Evolutionary conservation across 2,113 vertebrate genomes (phyloP).

Genomic region (Pluvialis apricaria): DNA sequence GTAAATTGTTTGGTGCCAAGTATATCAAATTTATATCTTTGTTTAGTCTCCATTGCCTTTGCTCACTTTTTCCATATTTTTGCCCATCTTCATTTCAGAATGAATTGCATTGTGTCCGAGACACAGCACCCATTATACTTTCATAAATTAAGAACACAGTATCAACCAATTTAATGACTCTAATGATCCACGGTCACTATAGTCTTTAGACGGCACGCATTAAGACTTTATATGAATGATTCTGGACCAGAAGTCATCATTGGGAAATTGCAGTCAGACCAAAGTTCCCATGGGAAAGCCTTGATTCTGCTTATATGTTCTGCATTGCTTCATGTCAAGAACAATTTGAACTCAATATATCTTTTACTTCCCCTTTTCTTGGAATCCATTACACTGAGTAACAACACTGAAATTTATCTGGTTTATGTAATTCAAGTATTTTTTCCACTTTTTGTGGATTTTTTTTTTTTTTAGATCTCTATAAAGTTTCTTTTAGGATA

Average conservation of each 20-base stretch:
- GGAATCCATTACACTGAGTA: not conserved
- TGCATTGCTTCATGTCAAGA: not conserved
- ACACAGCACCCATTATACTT: not conserved
- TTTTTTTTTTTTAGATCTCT: not conserved
- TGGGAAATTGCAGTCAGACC: not conserved
- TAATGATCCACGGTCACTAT: fast-evolving
- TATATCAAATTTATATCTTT: not conserved
- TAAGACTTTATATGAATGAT: not conserved
- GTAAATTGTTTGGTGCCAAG: not conserved
- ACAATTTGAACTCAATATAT: not conserved
- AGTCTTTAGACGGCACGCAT: not conserved
- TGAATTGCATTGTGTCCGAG: not conserved
- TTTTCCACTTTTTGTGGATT: not conserved
- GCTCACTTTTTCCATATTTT: not conserved
- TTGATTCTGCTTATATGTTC: not conserved
- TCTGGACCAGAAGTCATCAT: not conserved
- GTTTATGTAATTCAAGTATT: not conserved
- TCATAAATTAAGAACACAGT: not conserved
- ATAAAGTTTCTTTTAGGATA: not conserved
- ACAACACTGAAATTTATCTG: not conserved
- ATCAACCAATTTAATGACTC: not conserved
- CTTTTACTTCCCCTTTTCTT: not conserved
- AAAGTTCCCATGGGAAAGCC: not conserved
- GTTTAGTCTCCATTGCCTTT: not conserved
- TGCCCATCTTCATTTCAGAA: not conserved